These are phyloP conservation scores for Scaptomyza pallida DNA, from an alignment of 1,140 invertebrate genomes.

Conservation along the genomic window DNA sequence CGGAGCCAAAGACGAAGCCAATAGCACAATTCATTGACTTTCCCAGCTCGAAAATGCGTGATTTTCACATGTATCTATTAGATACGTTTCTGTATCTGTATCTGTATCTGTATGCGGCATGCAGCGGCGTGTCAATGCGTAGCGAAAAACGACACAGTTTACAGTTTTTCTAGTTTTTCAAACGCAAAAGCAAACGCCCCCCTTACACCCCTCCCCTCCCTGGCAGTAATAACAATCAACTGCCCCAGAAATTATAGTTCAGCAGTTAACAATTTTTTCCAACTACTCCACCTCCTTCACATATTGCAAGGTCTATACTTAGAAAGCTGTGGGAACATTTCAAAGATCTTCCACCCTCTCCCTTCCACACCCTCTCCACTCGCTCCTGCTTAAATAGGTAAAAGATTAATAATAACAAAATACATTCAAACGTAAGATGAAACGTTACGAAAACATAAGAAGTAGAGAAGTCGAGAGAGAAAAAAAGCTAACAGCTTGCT, in stretches of 20 bases:
- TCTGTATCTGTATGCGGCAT: slow-evolving; percentile 54
- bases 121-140: slow-evolving; percentile 69
- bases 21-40: slow-evolving; percentile 80
- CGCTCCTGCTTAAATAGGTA: too few species aligned
- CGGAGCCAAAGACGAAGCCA: slow-evolving; percentile 35
- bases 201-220: neutral
- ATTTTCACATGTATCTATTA: slow-evolving; percentile 82
- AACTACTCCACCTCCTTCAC: slow-evolving; percentile 20
- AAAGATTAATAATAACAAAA: neutral
- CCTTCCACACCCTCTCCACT: too few species aligned
- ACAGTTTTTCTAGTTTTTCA: slow-evolving; percentile 34
- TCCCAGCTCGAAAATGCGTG: slow-evolving; percentile 70
- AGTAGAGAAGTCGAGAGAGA: too few species aligned
- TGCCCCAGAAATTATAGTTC: slow-evolving; percentile 52
- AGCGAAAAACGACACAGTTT: slow-evolving; percentile 81
- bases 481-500: slow-evolving; percentile 37
- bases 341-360: neutral
- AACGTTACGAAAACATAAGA: too few species aligned
- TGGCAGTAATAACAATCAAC: neutral
- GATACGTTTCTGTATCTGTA: slow-evolving; percentile 76
- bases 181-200: neutral
- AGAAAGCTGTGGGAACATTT: slow-evolving; percentile 49
- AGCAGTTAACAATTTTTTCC: slow-evolving; percentile 44
- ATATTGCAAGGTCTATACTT: slow-evolving; percentile 25
- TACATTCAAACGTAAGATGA: neutral